phyloP scores from a whole-genome alignment of 2,113 vertebrate species.

The Alaudala cheleensis region DNA sequence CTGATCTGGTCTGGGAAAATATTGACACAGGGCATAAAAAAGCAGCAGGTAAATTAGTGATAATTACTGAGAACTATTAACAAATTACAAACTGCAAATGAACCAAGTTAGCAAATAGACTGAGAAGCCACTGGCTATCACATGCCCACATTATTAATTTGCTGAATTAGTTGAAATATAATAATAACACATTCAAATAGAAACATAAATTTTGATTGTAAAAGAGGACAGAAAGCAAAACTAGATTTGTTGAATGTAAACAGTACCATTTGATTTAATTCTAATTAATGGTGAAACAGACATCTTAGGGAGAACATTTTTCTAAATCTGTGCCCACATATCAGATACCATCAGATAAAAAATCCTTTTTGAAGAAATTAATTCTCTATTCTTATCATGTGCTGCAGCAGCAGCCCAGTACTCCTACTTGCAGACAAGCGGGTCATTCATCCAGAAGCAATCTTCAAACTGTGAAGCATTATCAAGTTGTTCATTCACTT shows the following conservation, averaged over 20 bases:
- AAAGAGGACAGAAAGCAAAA: background rate
- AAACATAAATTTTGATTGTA: background rate
- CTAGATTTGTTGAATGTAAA: background rate
- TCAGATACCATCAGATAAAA: background rate
- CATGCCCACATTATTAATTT: background rate
- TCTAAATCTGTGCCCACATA: background rate
- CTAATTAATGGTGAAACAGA: background rate
- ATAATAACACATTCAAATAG: background rate
- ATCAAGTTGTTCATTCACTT: background rate
- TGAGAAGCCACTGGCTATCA: background rate
- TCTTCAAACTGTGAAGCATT: background rate
- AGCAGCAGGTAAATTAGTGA: background rate
- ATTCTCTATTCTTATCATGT: background rate
- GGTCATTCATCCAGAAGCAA: conserved; percentile 7
- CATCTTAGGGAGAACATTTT: background rate
- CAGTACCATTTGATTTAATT: background rate
- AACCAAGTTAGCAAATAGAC: background rate
- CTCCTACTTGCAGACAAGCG: background rate
- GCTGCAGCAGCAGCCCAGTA: background rate
- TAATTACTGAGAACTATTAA: background rate
- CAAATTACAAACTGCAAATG: background rate
- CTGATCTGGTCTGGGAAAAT: background rate
- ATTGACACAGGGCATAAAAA: background rate
- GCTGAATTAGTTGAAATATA: background rate
- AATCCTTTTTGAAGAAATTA: background rate